These are phyloP conservation scores for Chunga burmeisteri DNA, from an alignment of 2,113 vertebrate genomes.

Conservation along the genomic window DNA sequence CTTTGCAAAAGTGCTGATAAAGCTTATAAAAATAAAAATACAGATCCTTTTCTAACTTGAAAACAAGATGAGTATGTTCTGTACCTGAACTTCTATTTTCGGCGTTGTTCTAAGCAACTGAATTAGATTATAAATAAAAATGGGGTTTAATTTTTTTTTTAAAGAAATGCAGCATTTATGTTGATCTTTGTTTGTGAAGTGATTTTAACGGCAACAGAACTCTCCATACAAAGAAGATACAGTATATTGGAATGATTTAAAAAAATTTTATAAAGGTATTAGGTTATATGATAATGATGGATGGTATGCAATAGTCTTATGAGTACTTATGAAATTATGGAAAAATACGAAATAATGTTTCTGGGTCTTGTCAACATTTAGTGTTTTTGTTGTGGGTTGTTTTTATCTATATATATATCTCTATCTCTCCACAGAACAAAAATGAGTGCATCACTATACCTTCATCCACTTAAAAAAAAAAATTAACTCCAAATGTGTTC, in stretches of 20 bases:
- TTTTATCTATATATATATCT: background rate
- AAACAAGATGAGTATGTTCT: conserved; percentile 14
- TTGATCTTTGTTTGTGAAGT: background rate
- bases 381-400: background rate
- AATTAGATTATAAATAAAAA: conserved; percentile 19
- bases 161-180: background rate
- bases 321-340: background rate
- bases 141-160: background rate
- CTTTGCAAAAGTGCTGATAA: conserved; percentile 30
- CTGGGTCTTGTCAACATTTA: background rate
- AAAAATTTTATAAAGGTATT: background rate
- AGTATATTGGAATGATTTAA: background rate
- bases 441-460: background rate
- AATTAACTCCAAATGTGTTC: background rate
- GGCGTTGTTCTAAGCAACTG: background rate
- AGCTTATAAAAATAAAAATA: conserved; percentile 19
- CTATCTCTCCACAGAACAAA: background rate
- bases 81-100: conserved; percentile 4
- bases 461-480: background rate
- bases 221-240: background rate
- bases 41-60: background rate
- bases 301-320: background rate
- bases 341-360: background rate
- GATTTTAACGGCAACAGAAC: background rate
- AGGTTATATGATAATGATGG: background rate